Conservation (phyloP, 2,888 invertebrate species). For the Synanthedon myopaeformis region DNA sequence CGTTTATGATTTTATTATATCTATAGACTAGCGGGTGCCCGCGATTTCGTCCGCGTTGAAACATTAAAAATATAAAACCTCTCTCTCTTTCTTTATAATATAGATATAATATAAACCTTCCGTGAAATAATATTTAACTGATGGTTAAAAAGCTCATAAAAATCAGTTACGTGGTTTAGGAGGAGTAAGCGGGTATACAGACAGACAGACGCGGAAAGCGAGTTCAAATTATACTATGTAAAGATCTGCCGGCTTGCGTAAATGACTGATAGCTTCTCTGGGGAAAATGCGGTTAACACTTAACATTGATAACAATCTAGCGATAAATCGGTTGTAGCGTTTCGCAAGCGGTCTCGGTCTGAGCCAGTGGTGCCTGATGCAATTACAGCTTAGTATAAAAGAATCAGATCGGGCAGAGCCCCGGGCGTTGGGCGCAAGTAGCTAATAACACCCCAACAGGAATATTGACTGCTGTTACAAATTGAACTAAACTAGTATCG, state of each 20-base stretch:
- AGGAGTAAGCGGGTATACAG: no score
- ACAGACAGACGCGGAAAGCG: no score
- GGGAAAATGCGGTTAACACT: conserved; percentile 31
- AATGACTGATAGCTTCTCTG: conserved; percentile 36
- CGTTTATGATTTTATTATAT: no score
- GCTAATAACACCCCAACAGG: conserved; percentile 57
- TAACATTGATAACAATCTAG: conserved; percentile 43
- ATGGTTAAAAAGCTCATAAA: no score
- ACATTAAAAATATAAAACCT: no score
- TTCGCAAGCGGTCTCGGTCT: conserved; percentile 35
- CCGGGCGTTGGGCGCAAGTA: conserved; percentile 39
- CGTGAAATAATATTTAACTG: no score
- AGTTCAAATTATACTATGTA: no score
- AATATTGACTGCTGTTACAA: conserved; percentile 58
- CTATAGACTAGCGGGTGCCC: no score
- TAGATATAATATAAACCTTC: no score
- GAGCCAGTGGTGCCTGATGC: conserved; percentile 32
- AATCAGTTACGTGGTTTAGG: no score
- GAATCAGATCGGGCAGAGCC: conserved; percentile 54
- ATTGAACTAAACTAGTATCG: conserved; percentile 52
- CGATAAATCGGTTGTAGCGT: conserved; percentile 38
- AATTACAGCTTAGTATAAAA: conserved; percentile 58
- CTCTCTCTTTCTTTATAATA: no score
- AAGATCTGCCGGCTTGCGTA: conserved; percentile 11
- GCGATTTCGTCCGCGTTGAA: no score